Base-by-base conservation (phyloP, 1,140 invertebrate species). In the Potamilus streckersoni region DNA sequence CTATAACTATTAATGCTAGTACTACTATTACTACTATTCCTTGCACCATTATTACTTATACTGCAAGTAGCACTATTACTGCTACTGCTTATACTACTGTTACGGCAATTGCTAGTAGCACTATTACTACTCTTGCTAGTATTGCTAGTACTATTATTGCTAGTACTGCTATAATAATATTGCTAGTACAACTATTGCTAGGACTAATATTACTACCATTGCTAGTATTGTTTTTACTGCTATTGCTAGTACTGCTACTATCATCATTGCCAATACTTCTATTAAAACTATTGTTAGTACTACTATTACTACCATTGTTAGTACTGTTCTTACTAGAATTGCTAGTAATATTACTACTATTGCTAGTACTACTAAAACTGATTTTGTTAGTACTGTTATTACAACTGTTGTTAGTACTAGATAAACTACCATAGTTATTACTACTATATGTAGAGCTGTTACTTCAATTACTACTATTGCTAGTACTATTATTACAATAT, bases 131-230 rank as follows among this genome's bases (percentile, higher is more conserved):
- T 68, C 4, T 55, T 68, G 23, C 72, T 74, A 57, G 27, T 74
- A 68, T 6, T 68, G 68, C 63, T 68, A 57, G 27, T 67, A 74
- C 72, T 68, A 74, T 49, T 74, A 74, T 57, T 68, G 69, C 73
- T 69, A 73, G 60, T 73, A 65, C 71, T 73, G 55, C 62, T 73
- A 73, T 73, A 73, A 60, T 73, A 49, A 6, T 73, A 64, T 62
- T 73, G 65, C 71, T 73, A 65, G 60, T 73, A 65, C 71, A 65
- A 73, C 71, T 73, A 65, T 62, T 65, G 65, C 60, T 73, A 65
- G 60, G 23, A 65, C 71, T 65, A 65, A 60, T 73, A 64, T 59
- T 62, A 67, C 66, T 62, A 69, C 58, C 49, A 23, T 17, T 69
- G 62, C 55, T 71, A 17, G 56, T 74, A 79, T 5, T 55, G 49